Evolutionary conservation across 2,113 vertebrate species (phyloP), one percentile per base, ranked within the genome.

Genomic region (Megaleporinus macrocephalus): DNA sequence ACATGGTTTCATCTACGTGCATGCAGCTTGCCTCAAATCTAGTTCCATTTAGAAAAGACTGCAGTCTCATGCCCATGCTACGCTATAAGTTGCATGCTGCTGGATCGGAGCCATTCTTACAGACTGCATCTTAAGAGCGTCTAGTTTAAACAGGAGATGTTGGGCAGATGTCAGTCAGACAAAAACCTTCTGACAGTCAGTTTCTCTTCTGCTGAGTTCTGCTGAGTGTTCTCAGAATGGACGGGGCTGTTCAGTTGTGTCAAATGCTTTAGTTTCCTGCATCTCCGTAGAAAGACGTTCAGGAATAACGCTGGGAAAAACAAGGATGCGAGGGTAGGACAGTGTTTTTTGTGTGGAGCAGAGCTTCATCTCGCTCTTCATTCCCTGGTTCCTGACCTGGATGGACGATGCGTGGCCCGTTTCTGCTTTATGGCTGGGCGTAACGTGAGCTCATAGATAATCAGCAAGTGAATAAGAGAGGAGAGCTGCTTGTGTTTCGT

Each of bases 401-500:
- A 61, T 72, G 59, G 66, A 33, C 65, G 26, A 62, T 47, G 71
- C 73, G 73, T 72, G 18, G 47, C 53, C 51, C 22, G 20, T 69
- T n/a, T 78, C 61, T 44, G 36, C 75, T 85, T 53, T 51, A 68
- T 36, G 15, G 22, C 78, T 53, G 44, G 68, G 49, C 47, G 72
- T 63, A 79, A 29, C 15, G 14, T 66, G 12, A 76, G 33, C n/a
- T 76, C 15, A 29, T 44, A 4, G 13, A 24, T 82, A 75, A 73
- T 15, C 69, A 33, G 27, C 26, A 65, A 72, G 53, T 26, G 69
- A 74, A 20, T 51, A 66, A 85, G 14, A 65, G 62, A 57, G 76
- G 74, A 59, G 73, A 66, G 63, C 44, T 63, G 41, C 33, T 13
- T 73, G 78, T 15, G 49, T 73, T 84, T 89, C 82, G 84, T 80